phyloP scores from a whole-genome alignment of 2,888 invertebrate species.

The Salpingus planirostris region DNA sequence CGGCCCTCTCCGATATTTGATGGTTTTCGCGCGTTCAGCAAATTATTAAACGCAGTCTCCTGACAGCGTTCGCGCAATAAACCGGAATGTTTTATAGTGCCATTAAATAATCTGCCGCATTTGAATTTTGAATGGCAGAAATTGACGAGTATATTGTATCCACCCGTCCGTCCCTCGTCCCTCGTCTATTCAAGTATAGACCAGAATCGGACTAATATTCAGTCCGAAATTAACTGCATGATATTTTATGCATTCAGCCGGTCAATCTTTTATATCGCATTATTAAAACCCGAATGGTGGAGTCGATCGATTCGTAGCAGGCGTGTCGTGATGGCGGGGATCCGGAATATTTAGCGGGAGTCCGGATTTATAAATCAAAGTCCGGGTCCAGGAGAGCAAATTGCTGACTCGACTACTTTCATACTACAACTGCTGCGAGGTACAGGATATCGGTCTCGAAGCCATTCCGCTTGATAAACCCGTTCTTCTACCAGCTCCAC shows the following conservation, averaged over 20 bases:
- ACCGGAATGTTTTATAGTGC: slow-evolving; percentile 29
- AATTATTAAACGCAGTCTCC: slow-evolving; percentile 26
- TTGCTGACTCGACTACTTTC: slow-evolving; percentile 36
- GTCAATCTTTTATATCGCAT: too few species aligned
- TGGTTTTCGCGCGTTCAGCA: slow-evolving; percentile 29
- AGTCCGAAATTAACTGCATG: too few species aligned
- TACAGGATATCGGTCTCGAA: slow-evolving; percentile 17
- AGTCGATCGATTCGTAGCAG: too few species aligned
- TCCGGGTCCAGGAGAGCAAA: slow-evolving; percentile 31
- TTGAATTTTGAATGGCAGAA: slow-evolving; percentile 23
- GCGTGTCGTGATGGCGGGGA: too few species aligned
- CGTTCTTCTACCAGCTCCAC: slow-evolving; percentile 28
- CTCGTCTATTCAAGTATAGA: too few species aligned
- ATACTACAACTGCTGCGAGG: slow-evolving; percentile 27
- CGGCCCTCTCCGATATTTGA: slow-evolving; percentile 17
- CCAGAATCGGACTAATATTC: too few species aligned
- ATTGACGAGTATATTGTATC: too few species aligned
- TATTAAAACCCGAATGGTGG: too few species aligned
- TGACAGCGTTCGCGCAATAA: slow-evolving; percentile 27
- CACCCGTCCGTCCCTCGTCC: too few species aligned
- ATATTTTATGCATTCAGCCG: too few species aligned
- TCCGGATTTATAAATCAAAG: slow-evolving; percentile 38
- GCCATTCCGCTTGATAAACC: slow-evolving; percentile 13
- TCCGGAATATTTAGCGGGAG: slow-evolving; percentile 37
- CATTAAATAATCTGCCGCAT: slow-evolving; percentile 28